phyloP scores from a whole-genome alignment of 37 sponge, comb jelly and placozoan genomes.

The Tethya wilhelma region DNA sequence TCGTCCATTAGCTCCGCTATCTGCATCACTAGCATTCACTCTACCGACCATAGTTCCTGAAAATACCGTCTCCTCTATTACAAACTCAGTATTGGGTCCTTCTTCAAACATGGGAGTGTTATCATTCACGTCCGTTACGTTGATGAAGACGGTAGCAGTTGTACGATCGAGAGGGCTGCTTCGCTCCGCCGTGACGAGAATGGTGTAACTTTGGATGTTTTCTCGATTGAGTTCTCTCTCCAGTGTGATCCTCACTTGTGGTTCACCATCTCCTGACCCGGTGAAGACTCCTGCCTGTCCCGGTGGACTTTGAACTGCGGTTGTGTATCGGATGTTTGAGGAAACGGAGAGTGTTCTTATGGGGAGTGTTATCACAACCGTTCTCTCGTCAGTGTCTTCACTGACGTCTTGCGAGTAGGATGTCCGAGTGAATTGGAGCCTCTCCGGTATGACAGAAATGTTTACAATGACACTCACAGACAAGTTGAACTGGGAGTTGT shows the following conservation, averaged over 20 bases:
- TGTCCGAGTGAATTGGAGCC: constrained; percentile 10
- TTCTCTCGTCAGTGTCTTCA: background rate
- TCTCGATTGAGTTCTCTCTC: constrained; percentile 14
- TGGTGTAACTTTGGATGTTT: background rate
- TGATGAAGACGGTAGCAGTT: constrained; percentile 5
- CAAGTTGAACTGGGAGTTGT: constrained; percentile 21
- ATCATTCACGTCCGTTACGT: constrained; percentile 28
- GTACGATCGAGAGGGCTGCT: background rate
- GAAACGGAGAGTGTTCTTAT: constrained; percentile 20
- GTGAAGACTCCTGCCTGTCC: background rate
- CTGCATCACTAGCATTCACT: constrained; percentile 26
- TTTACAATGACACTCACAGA: background rate
- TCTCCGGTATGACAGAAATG: constrained; percentile 11
- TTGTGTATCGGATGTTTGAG: background rate
- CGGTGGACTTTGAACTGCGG: background rate
- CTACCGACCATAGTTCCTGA: background rate
- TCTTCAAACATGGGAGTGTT: constrained; percentile 12
- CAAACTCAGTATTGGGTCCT: background rate
- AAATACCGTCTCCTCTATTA: background rate
- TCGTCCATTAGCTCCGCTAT: constrained; percentile 17
- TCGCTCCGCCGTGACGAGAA: constrained; percentile 2
- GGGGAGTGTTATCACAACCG: background rate
- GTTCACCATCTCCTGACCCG: background rate
- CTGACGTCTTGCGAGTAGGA: background rate
- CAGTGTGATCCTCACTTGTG: background rate